These are phyloP conservation scores for Leucophenga maculata DNA, from an alignment of 2,888 invertebrate species.

Conservation along the genomic window DNA sequence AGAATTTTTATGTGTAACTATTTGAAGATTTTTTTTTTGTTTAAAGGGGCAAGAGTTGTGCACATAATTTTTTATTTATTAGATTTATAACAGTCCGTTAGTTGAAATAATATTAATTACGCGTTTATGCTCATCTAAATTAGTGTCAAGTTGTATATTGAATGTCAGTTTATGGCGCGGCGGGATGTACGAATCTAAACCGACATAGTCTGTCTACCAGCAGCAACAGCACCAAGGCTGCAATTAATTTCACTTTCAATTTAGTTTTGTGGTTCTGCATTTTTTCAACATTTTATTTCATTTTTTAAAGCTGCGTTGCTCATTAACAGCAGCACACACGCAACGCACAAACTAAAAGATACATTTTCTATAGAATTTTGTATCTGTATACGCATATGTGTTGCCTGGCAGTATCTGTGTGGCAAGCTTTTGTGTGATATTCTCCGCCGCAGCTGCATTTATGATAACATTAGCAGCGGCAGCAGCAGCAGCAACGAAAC, in stretches of 20 bases:
- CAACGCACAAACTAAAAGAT: neutral
- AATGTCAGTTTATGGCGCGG: neutral
- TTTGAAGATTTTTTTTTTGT: neutral
- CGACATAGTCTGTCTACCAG: constrained; percentile 6
- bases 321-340: neutral
- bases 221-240: constrained; percentile 50
- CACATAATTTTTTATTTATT: no score
- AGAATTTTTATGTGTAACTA: neutral
- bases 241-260: constrained; percentile 67
- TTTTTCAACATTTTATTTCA: neutral
- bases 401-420: constrained; percentile 10
- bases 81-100: no score
- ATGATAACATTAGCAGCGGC: no score
- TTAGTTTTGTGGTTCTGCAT: constrained; percentile 46
- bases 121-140: no score
- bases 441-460: neutral
- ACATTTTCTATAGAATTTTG: neutral
- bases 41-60: neutral
- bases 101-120: no score
- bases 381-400: constrained; percentile 8
- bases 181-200: constrained; percentile 26
- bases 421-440: neutral
- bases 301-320: neutral
- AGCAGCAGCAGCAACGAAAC: constrained; percentile 26
- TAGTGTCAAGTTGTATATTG: no score